A percentile compares a stretch with the other conserved stretches of the same genome.
phyloP scores from a whole-genome alignment of 2,888 invertebrate genomes.

The Orgyia antiqua region DNA sequence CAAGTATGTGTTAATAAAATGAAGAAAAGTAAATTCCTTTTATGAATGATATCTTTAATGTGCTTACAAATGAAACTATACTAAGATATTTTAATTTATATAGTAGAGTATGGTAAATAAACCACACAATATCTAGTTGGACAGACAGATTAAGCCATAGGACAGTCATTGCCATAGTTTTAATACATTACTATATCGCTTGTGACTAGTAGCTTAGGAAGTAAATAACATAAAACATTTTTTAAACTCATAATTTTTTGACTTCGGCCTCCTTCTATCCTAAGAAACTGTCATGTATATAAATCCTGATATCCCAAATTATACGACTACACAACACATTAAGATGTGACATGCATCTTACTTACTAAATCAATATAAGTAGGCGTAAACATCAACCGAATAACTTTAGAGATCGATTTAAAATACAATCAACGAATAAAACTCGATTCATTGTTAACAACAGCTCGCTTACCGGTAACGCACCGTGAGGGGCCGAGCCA shows the following conservation, averaged over 20 bases:
- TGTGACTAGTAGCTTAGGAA: too few relatives aligned
- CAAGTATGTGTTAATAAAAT: conserved; percentile 18
- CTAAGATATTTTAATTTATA: too few relatives aligned
- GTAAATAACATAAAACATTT: too few relatives aligned
- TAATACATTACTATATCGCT: too few relatives aligned
- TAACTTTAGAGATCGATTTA: conserved; percentile 11
- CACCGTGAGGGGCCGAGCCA: conserved; percentile 56
- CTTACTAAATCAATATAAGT: neutral
- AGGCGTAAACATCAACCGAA: conserved; percentile 11
- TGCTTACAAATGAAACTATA: too few relatives aligned
- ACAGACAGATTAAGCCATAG: too few relatives aligned
- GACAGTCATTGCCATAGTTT: too few relatives aligned
- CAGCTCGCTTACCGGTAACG: conserved; percentile 53
- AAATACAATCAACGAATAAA: conserved; percentile 23
- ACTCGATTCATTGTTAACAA: conserved; percentile 39
- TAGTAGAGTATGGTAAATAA: too few relatives aligned
- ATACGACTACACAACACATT: neutral
- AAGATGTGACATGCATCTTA: neutral
- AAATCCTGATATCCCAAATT: neutral
- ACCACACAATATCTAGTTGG: too few relatives aligned
- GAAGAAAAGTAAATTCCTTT: conserved; percentile 12
- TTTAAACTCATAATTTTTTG: too few relatives aligned
- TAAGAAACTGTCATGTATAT: too few relatives aligned
- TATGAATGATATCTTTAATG: conserved; percentile 20
- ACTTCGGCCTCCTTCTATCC: too few relatives aligned